Evolutionary conservation across 2,113 vertebrate species (phyloP).

Genomic region (Rhinolophus ferrumequinum): DNA sequence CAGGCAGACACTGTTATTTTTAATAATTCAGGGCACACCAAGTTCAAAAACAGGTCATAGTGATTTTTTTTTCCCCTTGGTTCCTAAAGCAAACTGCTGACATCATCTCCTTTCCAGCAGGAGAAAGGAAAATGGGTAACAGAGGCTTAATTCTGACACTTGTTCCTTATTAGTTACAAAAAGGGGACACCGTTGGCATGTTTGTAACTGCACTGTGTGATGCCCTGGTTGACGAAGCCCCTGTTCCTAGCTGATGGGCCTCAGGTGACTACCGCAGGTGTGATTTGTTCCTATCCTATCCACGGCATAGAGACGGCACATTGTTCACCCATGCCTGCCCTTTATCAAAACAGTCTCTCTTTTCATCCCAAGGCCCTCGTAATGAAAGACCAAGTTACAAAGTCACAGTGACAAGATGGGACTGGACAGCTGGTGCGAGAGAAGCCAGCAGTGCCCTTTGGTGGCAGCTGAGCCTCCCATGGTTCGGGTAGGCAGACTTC

Average conservation of each 20-base stretch:
- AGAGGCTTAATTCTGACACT: background rate
- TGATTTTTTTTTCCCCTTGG: background rate
- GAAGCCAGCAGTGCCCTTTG: background rate
- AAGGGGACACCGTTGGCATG: background rate
- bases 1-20: background rate
- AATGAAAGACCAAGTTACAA: background rate
- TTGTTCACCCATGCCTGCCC: background rate
- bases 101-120: background rate
- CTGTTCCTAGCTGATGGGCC: background rate
- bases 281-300: background rate
- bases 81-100: background rate
- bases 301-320: background rate
- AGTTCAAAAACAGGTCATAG: conserved; percentile 43
- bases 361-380: conserved; percentile 1
- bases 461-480: conserved; percentile 13
- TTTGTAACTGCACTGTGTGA: background rate
- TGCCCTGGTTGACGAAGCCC: background rate
- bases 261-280: background rate
- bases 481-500: background rate
- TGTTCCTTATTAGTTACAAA: background rate
- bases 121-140: background rate
- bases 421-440: background rate
- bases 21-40: conserved; percentile 55
- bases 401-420: background rate
- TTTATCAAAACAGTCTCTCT: conserved; percentile 15